Evolutionary conservation across 2,797 vertebrate species (phyloP).

Genomic region (Sandelia bainsii): DNA sequence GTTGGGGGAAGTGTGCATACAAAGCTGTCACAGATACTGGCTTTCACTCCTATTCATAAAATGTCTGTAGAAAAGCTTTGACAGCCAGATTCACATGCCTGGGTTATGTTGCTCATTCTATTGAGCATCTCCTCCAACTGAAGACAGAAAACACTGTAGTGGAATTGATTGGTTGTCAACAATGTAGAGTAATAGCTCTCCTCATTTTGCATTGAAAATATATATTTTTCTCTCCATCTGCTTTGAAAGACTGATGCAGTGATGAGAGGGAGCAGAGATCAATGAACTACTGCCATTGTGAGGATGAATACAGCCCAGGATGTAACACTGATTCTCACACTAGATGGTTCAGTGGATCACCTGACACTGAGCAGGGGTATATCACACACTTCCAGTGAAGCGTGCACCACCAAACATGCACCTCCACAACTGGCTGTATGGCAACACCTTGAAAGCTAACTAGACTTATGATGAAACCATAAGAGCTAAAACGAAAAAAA

Average conservation of each 20-base stretch:
- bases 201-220: conserved; percentile 73
- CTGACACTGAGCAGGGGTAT: conserved; percentile 32
- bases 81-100: conserved; percentile 56
- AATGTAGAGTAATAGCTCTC: conserved; percentile 63
- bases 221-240: conserved; percentile 51
- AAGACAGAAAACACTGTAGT: conserved; percentile 69
- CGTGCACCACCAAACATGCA: conserved; percentile 1
- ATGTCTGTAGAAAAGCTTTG: conserved; percentile 48
- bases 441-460: conserved; percentile 26
- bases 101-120: conserved; percentile 68
- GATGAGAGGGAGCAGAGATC: conserved; percentile 64
- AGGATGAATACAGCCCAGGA: conserved; percentile 45
- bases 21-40: conserved; percentile 44
- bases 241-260: conserved; percentile 58
- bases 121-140: conserved; percentile 61
- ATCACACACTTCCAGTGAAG: conserved; percentile 22
- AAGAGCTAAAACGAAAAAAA: conserved; percentile 10
- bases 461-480: conserved; percentile 31
- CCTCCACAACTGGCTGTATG: conserved; percentile 7
- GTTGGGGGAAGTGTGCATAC: conserved; percentile 20
- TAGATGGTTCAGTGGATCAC: conserved; percentile 54
- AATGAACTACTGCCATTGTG: conserved; percentile 64
- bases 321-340: conserved; percentile 51
- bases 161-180: conserved; percentile 79
- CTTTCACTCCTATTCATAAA: conserved; percentile 56